Conservation (phyloP, 2,888 invertebrate species). For the Meteorus colon region DNA sequence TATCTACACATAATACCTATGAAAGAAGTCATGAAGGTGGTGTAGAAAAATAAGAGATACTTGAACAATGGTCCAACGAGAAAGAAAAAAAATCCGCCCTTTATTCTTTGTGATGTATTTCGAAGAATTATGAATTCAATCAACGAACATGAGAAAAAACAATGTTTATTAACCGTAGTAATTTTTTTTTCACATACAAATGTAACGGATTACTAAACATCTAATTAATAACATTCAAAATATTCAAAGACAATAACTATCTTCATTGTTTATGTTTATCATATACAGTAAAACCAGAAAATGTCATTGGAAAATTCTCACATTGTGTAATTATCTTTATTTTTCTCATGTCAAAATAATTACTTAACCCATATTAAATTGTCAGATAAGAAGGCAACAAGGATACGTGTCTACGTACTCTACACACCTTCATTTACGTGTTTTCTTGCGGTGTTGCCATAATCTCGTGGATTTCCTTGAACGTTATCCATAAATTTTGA, state of each 20-base stretch:
- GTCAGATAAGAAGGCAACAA: background rate
- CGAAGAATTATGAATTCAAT: background rate
- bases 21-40: background rate
- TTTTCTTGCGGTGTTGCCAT: slow-evolving; percentile 3
- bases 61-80: background rate
- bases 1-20: no score
- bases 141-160: background rate
- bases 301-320: background rate
- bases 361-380: slow-evolving; percentile 3
- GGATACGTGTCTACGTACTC: background rate
- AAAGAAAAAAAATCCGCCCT: background rate
- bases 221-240: background rate
- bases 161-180: background rate
- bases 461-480: slow-evolving; percentile 47
- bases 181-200: background rate
- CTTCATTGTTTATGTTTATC: background rate
- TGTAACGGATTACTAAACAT: background rate
- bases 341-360: background rate
- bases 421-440: background rate
- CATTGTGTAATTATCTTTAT: background rate
- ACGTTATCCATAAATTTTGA: slow-evolving; percentile 54
- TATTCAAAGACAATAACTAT: background rate
- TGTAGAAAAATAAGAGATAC: background rate
- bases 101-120: background rate
- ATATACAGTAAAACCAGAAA: background rate